Percentiles rank a stretch among this genome's conserved stretches.
phyloP scores from a whole-genome alignment of 2,888 invertebrate genomes.

The Hirtodrosophila confusa region DNA sequence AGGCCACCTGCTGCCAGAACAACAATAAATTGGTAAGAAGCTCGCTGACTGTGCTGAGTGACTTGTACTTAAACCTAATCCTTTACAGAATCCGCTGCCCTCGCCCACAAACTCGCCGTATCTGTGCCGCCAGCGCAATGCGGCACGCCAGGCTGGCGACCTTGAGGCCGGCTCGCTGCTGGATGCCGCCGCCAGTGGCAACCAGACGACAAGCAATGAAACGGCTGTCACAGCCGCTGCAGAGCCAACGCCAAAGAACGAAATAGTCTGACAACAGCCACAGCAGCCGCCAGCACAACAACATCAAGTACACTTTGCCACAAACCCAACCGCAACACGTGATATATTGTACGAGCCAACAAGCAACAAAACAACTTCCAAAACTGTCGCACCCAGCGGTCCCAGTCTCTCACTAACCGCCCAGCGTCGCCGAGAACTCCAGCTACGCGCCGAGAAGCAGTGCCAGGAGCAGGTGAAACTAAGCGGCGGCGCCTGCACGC shows the following conservation, averaged over 20 bases:
- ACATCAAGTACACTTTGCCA: slow-evolving; percentile 44
- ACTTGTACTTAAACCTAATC: background rate
- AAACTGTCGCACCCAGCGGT: slow-evolving; percentile 46
- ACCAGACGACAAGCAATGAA: slow-evolving; percentile 61
- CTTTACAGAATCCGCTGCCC: slow-evolving; percentile 85
- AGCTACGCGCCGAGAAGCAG: slow-evolving; percentile 72
- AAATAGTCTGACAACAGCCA: slow-evolving; percentile 83
- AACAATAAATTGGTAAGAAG: slow-evolving; percentile 82
- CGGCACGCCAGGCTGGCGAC: slow-evolving; percentile 85
- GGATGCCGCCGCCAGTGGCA: slow-evolving; percentile 74
- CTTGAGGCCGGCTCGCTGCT: slow-evolving; percentile 83
- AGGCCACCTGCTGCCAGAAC: slow-evolving; percentile 92
- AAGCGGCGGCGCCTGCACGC: slow-evolving; percentile 52
- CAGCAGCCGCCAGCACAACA: slow-evolving; percentile 46
- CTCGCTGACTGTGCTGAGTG: too few species aligned
- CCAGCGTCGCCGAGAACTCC: slow-evolving; percentile 73
- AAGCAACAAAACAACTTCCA: slow-evolving; percentile 55
- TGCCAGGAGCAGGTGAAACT: slow-evolving; percentile 70
- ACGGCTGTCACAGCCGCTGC: slow-evolving; percentile 43
- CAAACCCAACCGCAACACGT: slow-evolving; percentile 57
- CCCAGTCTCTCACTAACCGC: slow-evolving; percentile 65
- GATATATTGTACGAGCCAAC: slow-evolving; percentile 69
- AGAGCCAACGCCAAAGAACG: slow-evolving; percentile 70
- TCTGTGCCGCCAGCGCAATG: slow-evolving; percentile 91
- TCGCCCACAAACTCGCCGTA: slow-evolving; percentile 92